These are phyloP conservation scores for Willowsia nigromaculata DNA, from an alignment of 2,888 invertebrate genomes.

Conservation along the genomic window DNA sequence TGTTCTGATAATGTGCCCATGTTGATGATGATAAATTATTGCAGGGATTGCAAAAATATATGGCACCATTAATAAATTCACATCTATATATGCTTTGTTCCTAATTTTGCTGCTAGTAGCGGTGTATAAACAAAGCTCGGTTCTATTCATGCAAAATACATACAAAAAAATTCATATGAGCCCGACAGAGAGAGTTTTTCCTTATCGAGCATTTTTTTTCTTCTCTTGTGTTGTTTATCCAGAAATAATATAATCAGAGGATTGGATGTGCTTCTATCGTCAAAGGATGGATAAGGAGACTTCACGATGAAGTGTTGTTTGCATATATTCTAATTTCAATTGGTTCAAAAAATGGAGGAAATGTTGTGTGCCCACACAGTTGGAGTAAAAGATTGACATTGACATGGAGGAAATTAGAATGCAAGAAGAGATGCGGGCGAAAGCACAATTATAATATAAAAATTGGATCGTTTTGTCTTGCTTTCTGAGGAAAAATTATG, in stretches of 20 bases:
- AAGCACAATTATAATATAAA: not conserved
- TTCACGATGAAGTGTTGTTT: slow-evolving; percentile 32
- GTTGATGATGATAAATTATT: not conserved
- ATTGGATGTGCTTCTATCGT: not conserved
- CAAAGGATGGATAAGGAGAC: slow-evolving; percentile 18
- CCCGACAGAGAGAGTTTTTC: slow-evolving; percentile 1
- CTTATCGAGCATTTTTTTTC: slow-evolving; percentile 31
- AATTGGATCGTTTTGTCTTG: not conserved
- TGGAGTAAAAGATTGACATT: slow-evolving; percentile 30
- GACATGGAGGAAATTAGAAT: slow-evolving; percentile 11
- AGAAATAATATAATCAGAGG: slow-evolving; percentile 26
- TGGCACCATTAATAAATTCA: slow-evolving; percentile 19
- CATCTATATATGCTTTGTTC: not conserved
- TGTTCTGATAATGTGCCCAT: not conserved
- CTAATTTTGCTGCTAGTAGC: not conserved
- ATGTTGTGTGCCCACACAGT: not conserved
- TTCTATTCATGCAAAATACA: not conserved
- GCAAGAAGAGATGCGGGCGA: not conserved
- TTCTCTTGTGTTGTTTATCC: slow-evolving; percentile 31
- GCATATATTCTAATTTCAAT: slow-evolving; percentile 12
- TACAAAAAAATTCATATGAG: not conserved
- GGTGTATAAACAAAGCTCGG: slow-evolving; percentile 8
- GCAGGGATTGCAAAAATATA: slow-evolving; percentile 9
- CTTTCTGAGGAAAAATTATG: slow-evolving; percentile 12
- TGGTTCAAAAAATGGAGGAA: slow-evolving; percentile 1